phyloP scores from a whole-genome alignment of 2,113 vertebrate genomes.

The Cichladusa arquata region DNA sequence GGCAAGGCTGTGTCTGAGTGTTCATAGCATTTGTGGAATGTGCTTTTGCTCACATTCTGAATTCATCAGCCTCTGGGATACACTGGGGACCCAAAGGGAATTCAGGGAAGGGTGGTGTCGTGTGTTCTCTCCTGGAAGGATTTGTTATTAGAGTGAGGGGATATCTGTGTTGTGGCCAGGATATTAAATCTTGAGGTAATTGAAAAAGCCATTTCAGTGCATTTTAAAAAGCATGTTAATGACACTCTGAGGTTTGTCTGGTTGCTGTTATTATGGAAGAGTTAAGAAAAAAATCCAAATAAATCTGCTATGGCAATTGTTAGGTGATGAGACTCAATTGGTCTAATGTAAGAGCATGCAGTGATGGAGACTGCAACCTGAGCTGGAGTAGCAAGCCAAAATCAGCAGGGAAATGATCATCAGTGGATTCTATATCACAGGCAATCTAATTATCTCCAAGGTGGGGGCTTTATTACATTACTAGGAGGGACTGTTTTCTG shows the following conservation, averaged over 20 bases:
- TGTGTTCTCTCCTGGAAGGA: not conserved
- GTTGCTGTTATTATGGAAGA: conserved; percentile 5
- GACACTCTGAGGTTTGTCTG: conserved; percentile 35
- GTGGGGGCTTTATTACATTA: conserved; percentile 58
- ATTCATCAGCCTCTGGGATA: not conserved
- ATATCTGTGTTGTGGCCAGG: not conserved
- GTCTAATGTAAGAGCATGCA: not conserved
- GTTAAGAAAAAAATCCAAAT: not conserved
- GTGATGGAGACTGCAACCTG: conserved; percentile 38
- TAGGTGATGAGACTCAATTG: conserved; percentile 11
- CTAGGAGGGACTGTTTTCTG: conserved; percentile 50
- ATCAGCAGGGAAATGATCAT: conserved; percentile 41
- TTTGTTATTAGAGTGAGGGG: not conserved
- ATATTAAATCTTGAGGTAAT: conserved; percentile 21
- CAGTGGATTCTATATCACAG: conserved; percentile 41
- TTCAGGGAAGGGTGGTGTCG: rapidly evolving
- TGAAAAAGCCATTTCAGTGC: conserved; percentile 24
- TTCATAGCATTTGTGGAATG: not conserved
- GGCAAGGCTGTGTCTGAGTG: not conserved
- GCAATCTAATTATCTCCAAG: conserved; percentile 49
- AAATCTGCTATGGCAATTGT: not conserved
- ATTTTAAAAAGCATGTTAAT: conserved; percentile 48
- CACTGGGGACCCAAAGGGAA: not conserved
- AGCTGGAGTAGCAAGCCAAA: conserved; percentile 31
- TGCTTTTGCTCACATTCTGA: not conserved